phyloP scores from a whole-genome alignment of 2,797 vertebrate genomes.

The Rachycentron canadum region DNA sequence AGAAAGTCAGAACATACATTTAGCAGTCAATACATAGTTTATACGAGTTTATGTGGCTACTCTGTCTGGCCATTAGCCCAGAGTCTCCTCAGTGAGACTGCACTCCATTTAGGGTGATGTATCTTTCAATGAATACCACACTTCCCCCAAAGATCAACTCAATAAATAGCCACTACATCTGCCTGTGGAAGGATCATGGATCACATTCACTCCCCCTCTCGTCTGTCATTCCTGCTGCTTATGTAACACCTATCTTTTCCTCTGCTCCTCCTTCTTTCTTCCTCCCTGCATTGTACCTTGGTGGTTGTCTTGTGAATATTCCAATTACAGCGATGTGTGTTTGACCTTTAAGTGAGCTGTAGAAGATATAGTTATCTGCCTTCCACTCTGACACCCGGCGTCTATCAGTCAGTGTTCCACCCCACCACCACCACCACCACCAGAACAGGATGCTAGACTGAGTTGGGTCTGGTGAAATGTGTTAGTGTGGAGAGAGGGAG shows the following conservation, averaged over 20 bases:
- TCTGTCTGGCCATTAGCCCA: conserved; percentile 54
- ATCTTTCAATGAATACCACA: conserved; percentile 65
- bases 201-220: conserved; percentile 77
- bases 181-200: conserved; percentile 81
- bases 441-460: conserved; percentile 44
- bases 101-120: conserved; percentile 54
- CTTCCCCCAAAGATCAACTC: conserved; percentile 69
- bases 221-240: conserved; percentile 81
- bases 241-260: conserved; percentile 56
- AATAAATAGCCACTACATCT: conserved; percentile 84
- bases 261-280: conserved; percentile 39
- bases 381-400: conserved; percentile 91
- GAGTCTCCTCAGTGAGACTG: conserved; percentile 14
- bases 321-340: conserved; percentile 91
- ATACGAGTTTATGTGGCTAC: conserved; percentile 50
- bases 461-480: conserved; percentile 28
- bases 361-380: conserved; percentile 98
- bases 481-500: conserved; percentile 27
- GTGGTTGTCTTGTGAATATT: conserved; percentile 91
- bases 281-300: conserved; percentile 53
- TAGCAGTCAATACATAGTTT: conserved; percentile 40
- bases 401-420: conserved; percentile 97
- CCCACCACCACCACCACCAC: conserved; percentile 13
- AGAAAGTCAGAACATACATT: conserved; percentile 38
- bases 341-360: conserved; percentile 98